Base-by-base conservation (phyloP, 1,140 invertebrate genomes). In the Pseudomyrmex concolor region DNA sequence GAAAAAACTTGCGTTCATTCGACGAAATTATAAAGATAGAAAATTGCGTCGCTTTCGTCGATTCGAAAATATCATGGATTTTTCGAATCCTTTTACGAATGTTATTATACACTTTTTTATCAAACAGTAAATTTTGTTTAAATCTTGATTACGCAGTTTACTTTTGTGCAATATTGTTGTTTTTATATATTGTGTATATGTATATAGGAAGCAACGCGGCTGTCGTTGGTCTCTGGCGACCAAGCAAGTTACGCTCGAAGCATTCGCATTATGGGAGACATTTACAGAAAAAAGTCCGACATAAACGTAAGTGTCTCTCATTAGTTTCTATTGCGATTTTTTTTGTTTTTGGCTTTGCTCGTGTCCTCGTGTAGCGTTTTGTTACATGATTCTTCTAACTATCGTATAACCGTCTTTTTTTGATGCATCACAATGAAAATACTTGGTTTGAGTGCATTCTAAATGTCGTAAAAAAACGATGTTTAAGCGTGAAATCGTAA, bases 241-340 rank as follows among this genome's bases (percentile, higher is more conserved):
- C 97, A 97, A 92, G 97, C 97, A 0, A 97, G 97, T 71, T 97
- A 97, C 88, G 97, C 97, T 0, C 94, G 96, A 25, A 97, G 97
- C 84, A 96, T 97, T 85, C 94, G 97, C 68, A 97, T 97, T 60
- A 97, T 97, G 94, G 97, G 97, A 2, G 97, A 97, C 89, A 97
- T 97, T 84, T 97, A 97, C 90, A 94, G 97, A 82, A 96, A 97
- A 87, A 97, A 97, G 93, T 96, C 96, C 87, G 97, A 97, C 88
- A 96, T 97, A 86, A 96, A 95, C 91, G 96, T 96, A 92, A 94
- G 95, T 93, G 70, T 34, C 48, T 25, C 13, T 12, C 22, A 13
- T 19, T 17, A 67, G 72, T 64, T 77, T 10, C 8, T 8, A 17
- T 51, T 43, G n/a, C 19, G 10, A 0, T 19, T 62, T 50, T 76